These are phyloP conservation scores for Drosophila trapezifrons DNA, from an alignment of 1,140 invertebrate species.

Conservation along the genomic window DNA sequence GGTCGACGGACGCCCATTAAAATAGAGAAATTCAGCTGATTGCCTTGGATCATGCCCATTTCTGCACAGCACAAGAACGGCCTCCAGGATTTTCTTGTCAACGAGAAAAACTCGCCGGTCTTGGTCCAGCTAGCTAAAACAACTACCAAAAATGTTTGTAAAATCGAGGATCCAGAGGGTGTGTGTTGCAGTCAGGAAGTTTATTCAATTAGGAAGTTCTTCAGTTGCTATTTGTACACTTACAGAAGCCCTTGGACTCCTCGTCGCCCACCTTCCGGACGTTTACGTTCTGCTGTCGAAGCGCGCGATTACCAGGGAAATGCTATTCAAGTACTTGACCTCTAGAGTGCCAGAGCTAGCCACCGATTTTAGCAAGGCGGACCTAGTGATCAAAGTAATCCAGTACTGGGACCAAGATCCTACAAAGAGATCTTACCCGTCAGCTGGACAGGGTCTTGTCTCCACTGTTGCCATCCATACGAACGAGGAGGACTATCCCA, in stretches of 20 bases:
- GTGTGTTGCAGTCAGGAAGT: not conserved
- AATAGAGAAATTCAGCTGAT: not conserved
- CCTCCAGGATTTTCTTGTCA: conserved; percentile 57
- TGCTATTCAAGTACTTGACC: conserved; percentile 85
- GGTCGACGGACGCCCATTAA: not conserved
- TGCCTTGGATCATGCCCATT: conserved; percentile 54
- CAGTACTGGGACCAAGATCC: conserved; percentile 81
- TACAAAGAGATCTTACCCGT: not conserved
- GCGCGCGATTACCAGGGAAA: conserved; percentile 84
- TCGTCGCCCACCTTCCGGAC: conserved; percentile 84
- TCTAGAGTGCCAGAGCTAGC: conserved; percentile 74
- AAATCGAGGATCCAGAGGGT: conserved; percentile 54
- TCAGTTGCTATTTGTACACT: conserved; percentile 18
- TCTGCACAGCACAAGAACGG: conserved; percentile 39
- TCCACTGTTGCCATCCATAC: not conserved
- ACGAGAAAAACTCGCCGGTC: conserved; percentile 46
- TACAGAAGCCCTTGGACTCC: conserved; percentile 84
- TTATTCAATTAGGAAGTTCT: not conserved
- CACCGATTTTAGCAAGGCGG: conserved; percentile 84
- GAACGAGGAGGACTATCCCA: conserved; percentile 55
- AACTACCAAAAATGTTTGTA: conserved; percentile 65
- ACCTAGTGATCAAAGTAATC: conserved; percentile 83
- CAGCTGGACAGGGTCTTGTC: not conserved
- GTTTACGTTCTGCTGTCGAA: conserved; percentile 83
- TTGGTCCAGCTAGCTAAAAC: conserved; percentile 62